A percentile compares a stretch with the other conserved stretches of the same genome.
phyloP scores from a whole-genome alignment of 2,888 invertebrate genomes.

The Drosophila koepferae region DNA sequence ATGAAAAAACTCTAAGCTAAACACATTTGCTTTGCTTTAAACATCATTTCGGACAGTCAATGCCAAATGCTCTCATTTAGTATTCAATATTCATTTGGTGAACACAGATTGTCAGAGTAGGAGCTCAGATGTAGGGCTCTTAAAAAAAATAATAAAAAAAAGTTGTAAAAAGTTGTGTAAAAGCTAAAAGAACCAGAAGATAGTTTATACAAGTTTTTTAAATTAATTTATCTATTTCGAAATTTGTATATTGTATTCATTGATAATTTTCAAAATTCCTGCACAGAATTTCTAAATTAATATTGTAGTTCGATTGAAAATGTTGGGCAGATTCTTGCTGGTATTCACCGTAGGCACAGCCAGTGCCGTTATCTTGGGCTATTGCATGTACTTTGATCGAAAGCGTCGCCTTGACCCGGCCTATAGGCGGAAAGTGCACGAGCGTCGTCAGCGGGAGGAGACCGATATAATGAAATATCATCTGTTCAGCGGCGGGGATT shows the following conservation, averaged over 20 bases:
- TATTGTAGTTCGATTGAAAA: not conserved
- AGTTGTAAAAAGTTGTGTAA: not conserved
- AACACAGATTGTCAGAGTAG: not conserved
- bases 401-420: conserved; percentile 52
- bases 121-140: too few species aligned
- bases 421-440: conserved; percentile 39
- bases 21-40: conserved; percentile 10
- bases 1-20: not conserved
- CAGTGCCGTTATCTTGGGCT: conserved; percentile 28
- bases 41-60: not conserved
- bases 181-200: not conserved
- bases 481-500: not conserved
- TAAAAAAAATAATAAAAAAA: not conserved
- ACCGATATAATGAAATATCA: not conserved
- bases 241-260: not conserved
- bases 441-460: conserved; percentile 24
- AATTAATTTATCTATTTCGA: not conserved
- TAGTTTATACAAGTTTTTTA: not conserved
- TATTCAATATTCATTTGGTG: not conserved
- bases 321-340: conserved; percentile 16
- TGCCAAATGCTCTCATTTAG: not conserved
- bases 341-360: conserved; percentile 24
- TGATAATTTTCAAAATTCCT: too few species aligned
- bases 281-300: not conserved
- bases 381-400: conserved; percentile 54